Base-by-base conservation (phyloP, 2,113 vertebrate genomes). In the Salminus brasiliensis region DNA sequence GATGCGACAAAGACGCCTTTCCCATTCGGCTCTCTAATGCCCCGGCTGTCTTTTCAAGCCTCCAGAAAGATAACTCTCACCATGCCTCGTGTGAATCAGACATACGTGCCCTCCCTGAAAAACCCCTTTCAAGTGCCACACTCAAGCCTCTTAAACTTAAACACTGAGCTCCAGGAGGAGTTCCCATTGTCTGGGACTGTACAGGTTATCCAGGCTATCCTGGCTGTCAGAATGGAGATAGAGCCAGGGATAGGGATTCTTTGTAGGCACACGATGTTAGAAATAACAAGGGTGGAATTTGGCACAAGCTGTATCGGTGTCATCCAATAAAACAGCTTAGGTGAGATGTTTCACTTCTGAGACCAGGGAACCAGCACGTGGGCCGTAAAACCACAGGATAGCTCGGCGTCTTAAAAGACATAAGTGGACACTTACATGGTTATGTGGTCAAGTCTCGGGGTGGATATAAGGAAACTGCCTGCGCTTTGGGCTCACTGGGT, bases 51-150 rank as follows among this genome's bases (percentile, higher is more conserved):
- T 87, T 90, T 89, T 91, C 82, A 91, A 87, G 86, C 86, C 32
- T 52, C 66, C 85, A 69, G 47, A 91, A 87, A 90, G 87, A 90
- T 88, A 87, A 88, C 86, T 92, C 88, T 87, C 80, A 84, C 82
- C 45, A 86, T 83, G 85, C 87, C 87, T 88, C 83, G 80, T 84
- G 70, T 83, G 88, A 88, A 89, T 71, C 57, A 69, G 84, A 49
- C 80, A 69, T 82, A 88, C 85, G 86, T 89, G 85, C 88, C 83
- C 86, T 87, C 87, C 80, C 83, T 47, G 15, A 87, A 10, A 57
- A n/a, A 52, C 23, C 49, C 81, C 85, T 87, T 88, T 91, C 80
- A 90, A 77, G 83, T 80, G 68, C 78, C 21, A 78, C 55, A 49
- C 30, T 75, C 65, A 63, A 76, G 66, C 65, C 21, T 67, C 68